Conservation (phyloP, 2,888 invertebrate species). For the Cheilosia vernalis region DNA sequence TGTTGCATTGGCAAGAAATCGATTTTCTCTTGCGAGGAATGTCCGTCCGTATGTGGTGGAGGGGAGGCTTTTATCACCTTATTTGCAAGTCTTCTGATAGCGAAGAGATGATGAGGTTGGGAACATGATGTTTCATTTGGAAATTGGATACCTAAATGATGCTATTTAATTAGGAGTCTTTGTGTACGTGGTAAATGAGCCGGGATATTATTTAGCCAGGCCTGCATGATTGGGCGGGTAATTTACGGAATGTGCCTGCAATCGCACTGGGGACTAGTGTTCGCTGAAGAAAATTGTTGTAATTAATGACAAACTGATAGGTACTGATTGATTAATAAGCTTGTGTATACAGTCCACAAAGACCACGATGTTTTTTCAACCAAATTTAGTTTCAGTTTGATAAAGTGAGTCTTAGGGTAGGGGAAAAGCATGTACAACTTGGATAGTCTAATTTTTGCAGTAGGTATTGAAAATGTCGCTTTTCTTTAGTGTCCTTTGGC, state of each 20-base stretch:
- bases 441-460: too few species aligned
- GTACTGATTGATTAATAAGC: too few species aligned
- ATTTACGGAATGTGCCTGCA: background rate
- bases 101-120: slow-evolving; percentile 43
- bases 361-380: too few species aligned
- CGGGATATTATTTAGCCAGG: background rate
- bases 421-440: too few species aligned
- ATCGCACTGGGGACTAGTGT: too few species aligned
- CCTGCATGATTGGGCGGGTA: background rate
- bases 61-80: slow-evolving; percentile 64
- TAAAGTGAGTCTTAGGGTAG: too few species aligned
- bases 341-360: too few species aligned
- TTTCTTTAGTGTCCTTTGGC: too few species aligned
- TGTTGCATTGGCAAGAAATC: slow-evolving; percentile 37
- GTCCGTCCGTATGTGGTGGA: background rate
- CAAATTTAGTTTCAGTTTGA: too few species aligned
- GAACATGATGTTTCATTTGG: slow-evolving; percentile 57
- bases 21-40: slow-evolving; percentile 49
- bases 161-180: slow-evolving; percentile 57
- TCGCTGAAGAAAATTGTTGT: too few species aligned
- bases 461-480: too few species aligned
- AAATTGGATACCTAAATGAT: slow-evolving; percentile 58
- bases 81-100: slow-evolving; percentile 57
- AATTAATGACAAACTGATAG: too few species aligned
- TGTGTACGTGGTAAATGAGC: background rate